A percentile compares a stretch with the other conserved stretches of the same genome.
Conservation (phyloP, 2,888 invertebrate species). For the Gastracanthus pulcherrimus region DNA sequence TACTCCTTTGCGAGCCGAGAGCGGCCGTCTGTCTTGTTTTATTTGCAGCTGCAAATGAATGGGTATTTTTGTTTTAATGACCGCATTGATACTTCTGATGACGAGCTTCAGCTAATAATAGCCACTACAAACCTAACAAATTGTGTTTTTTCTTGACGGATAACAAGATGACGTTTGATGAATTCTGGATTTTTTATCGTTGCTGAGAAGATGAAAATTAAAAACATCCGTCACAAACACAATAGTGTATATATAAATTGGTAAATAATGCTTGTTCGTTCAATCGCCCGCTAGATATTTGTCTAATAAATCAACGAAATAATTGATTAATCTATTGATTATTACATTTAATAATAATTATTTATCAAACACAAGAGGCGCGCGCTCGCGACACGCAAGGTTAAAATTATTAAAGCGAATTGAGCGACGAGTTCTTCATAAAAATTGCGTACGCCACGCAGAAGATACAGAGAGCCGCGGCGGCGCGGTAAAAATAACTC, state of each 20-base stretch:
- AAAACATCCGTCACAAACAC: too few species aligned
- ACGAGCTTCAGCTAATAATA: background rate
- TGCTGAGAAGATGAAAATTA: too few species aligned
- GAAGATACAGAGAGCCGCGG: too few species aligned
- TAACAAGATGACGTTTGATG: too few species aligned
- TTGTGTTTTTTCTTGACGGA: too few species aligned
- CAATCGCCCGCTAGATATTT: too few species aligned
- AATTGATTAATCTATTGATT: too few species aligned
- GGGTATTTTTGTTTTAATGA: background rate
- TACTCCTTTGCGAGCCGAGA: too few species aligned
- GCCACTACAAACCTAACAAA: background rate
- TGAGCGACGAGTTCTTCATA: background rate
- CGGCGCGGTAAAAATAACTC: constrained; percentile 43
- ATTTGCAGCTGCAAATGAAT: too few species aligned
- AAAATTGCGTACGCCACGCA: constrained; percentile 3
- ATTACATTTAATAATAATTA: background rate
- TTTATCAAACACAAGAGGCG: background rate
- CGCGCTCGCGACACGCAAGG: constrained; percentile 16
- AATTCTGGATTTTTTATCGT: too few species aligned
- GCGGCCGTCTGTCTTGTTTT: background rate
- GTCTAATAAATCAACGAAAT: background rate
- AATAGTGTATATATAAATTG: too few species aligned
- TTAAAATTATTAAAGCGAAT: constrained; percentile 31
- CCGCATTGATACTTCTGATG: background rate
- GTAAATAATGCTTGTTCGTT: too few species aligned